Conservation (phyloP, 2,113 vertebrate genomes). For the Periophthalmus modestus region DNA sequence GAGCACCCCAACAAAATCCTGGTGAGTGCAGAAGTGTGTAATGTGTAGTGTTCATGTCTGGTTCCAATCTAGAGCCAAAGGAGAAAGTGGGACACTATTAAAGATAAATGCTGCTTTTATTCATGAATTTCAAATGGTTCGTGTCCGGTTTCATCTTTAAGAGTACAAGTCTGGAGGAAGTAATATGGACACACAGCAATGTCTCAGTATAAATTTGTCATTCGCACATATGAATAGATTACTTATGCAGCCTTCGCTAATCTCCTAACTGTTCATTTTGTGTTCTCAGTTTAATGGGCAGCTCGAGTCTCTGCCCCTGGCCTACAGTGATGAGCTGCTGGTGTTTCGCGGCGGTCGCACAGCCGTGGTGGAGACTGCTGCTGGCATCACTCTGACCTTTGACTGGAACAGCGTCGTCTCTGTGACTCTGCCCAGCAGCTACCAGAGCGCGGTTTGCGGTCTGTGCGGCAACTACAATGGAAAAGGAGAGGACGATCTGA, state of each 20-base stretch:
- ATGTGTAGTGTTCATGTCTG: no score
- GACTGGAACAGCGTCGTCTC: slow-evolving; percentile 54
- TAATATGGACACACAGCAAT: no score
- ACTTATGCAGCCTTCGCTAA: no score
- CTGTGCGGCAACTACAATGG: slow-evolving; percentile 72
- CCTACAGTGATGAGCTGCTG: slow-evolving; percentile 43
- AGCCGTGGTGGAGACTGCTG: slow-evolving; percentile 62
- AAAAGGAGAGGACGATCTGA: slow-evolving; percentile 56
- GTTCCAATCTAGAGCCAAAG: no score
- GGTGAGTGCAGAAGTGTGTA: slow-evolving; percentile 65
- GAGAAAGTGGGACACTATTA: slow-evolving; percentile 40
- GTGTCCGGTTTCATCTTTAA: no score
- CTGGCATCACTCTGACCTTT: slow-evolving; percentile 68
- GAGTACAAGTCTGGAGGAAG: no score
- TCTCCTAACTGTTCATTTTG: slow-evolving; percentile 23
- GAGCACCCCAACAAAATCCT: slow-evolving; percentile 55
- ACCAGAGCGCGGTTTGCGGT: slow-evolving; percentile 56
- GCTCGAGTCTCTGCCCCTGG: slow-evolving; percentile 57
- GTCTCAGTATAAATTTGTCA: no score
- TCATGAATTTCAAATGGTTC: no score
- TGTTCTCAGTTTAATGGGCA: slow-evolving; percentile 58
- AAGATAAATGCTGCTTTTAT: no score
- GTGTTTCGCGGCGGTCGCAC: slow-evolving; percentile 50
- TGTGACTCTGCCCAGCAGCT: slow-evolving; percentile 59
- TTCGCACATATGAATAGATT: no score